Conservation (phyloP, 2,888 invertebrate genomes). For the Cataglyphis cursor region DNA sequence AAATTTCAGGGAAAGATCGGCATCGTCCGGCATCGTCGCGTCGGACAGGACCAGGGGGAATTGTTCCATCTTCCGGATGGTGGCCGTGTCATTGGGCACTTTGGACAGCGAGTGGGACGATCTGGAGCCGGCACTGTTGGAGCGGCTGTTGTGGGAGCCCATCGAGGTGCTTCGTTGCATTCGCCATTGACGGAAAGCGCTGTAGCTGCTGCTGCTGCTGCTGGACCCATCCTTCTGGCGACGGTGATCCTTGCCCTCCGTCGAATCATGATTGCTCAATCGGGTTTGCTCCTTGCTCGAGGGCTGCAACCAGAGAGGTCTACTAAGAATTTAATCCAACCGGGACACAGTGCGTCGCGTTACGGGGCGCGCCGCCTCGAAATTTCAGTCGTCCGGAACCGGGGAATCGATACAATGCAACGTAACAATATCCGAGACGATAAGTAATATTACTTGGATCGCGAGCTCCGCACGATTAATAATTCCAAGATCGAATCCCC, state of each 20-base stretch:
- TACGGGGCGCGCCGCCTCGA: neutral
- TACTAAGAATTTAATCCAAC: conserved; percentile 77
- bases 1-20: conserved; percentile 83
- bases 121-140: conserved; percentile 72
- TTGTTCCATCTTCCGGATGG: conserved; percentile 79
- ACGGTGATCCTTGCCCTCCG: conserved; percentile 73
- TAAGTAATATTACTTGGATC: neutral
- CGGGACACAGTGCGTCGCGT: conserved; percentile 48
- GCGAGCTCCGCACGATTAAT: neutral
- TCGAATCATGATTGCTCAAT: conserved; percentile 74
- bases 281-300: conserved; percentile 77
- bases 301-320: conserved; percentile 78
- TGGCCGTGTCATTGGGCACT: conserved; percentile 69
- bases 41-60: conserved; percentile 83
- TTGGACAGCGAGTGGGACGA: conserved; percentile 61
- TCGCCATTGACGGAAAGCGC: conserved; percentile 83
- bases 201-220: conserved; percentile 61
- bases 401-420: neutral
- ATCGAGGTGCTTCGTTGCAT: conserved; percentile 72
- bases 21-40: conserved; percentile 81
- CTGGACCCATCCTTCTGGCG: conserved; percentile 76
- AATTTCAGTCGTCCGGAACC: conserved; percentile 46
- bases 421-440: neutral
- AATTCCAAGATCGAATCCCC: neutral
- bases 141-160: conserved; percentile 69